Conservation (phyloP, 2,113 vertebrate species). For the Tichodroma muraria region DNA sequence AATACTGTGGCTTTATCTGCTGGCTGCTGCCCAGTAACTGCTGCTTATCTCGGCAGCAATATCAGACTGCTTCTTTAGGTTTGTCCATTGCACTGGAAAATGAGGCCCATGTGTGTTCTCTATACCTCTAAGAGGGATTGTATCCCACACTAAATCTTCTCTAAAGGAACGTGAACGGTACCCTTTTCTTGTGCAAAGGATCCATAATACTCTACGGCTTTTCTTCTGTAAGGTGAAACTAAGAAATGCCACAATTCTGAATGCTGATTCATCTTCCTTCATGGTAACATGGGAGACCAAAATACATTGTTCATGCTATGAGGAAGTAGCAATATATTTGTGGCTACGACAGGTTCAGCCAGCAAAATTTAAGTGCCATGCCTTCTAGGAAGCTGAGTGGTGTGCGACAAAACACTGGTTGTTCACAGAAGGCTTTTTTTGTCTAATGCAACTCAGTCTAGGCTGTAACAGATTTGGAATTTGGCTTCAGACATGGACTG, state of each 20-base stretch:
- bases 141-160: not conserved
- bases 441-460: not conserved
- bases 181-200: not conserved
- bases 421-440: not conserved
- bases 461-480: not conserved
- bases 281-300: not conserved
- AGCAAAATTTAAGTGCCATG: not conserved
- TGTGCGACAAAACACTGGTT: not conserved
- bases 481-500: not conserved
- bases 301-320: not conserved
- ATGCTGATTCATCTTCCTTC: not conserved
- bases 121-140: not conserved
- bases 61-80: not conserved
- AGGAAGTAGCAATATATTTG: not conserved
- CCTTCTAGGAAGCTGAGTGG: not conserved
- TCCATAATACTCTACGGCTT: not conserved
- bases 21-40: slow-evolving; percentile 4
- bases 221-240: not conserved
- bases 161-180: not conserved
- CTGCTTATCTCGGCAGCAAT: not conserved
- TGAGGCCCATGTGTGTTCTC: not conserved
- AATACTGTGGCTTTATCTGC: not conserved
- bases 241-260: not conserved
- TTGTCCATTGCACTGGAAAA: not conserved
- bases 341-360: not conserved